Conservation (phyloP, 2,888 invertebrate species). For the Amorpha juglandis region DNA sequence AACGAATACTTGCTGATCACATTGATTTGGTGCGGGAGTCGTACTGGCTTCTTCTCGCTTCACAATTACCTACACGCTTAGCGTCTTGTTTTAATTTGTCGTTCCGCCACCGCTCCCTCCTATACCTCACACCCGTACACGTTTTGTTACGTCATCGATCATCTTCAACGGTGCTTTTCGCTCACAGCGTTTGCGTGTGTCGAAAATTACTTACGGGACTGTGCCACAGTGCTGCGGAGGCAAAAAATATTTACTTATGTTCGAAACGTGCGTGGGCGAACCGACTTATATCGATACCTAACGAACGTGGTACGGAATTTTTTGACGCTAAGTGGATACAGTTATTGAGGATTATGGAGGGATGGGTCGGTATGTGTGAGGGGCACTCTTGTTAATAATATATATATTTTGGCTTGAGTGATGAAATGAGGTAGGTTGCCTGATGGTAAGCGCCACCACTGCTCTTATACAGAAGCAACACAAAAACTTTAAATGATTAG, state of each 20-base stretch:
- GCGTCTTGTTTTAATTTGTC: not conserved
- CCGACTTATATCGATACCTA: slow-evolving; percentile 7
- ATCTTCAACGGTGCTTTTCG: slow-evolving; percentile 64
- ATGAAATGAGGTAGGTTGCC: no score
- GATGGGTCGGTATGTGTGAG: no score
- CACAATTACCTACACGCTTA: not conserved
- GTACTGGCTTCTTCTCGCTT: not conserved
- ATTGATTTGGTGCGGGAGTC: no score
- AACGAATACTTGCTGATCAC: no score
- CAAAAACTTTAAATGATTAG: no score
- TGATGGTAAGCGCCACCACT: no score
- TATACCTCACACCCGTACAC: slow-evolving; percentile 36
- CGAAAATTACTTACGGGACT: slow-evolving; percentile 76
- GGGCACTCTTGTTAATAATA: no score
- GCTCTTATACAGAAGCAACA: no score
- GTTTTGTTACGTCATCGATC: slow-evolving; percentile 75
- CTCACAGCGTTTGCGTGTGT: slow-evolving; percentile 54
- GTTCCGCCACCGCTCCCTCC: slow-evolving; percentile 35
- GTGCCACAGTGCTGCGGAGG: slow-evolving; percentile 54
- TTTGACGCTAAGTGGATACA: not conserved
- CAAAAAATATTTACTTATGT: slow-evolving; percentile 45
- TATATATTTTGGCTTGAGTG: no score
- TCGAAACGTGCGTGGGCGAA: slow-evolving; percentile 30
- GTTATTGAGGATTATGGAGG: not conserved
- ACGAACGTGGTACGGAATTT: not conserved